Evolutionary conservation across 2,888 invertebrate species (phyloP), one percentile per base, ranked within the genome.

Genomic region (Perithous albicinctus): DNA sequence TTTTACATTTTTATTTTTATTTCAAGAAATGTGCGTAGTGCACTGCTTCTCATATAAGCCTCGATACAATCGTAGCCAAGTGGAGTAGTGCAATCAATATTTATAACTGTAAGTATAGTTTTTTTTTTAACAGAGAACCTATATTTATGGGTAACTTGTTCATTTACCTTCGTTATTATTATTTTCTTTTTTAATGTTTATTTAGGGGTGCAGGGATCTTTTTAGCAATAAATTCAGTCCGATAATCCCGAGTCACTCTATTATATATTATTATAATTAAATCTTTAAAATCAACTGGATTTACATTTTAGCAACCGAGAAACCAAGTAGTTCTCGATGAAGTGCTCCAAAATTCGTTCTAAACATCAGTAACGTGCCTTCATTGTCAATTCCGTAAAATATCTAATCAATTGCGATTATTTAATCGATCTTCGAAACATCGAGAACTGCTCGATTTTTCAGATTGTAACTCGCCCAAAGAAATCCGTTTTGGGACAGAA

Each of bases 151-250:
- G 15, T 77, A 61, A 26, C 29, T 70, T 41, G 10, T n/a, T n/a
- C n/a, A n/a, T n/a, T n/a, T n/a, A n/a, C n/a, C n/a, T n/a, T n/a
- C n/a, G n/a, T 56, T 32, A 32, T 10, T 76, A 29, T 23, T 23
- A 0, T 15, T 54, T 41, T 38, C 4, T 59, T 48, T 51, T 66
- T 3, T 1, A 70, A n/a, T 51, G 3, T 48, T 59, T 15, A 59
- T 32, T 66, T 15, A 43, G 12, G 29, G 54, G 26, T 54, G 69
- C 79, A 35, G 43, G 67, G 59, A 51, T 61, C 18, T 72, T 29
- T 51, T 41, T 61, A 67, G 51, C 67, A 51, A 67, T 74, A 43
- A 63, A 54, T 69, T 79, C 51, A 69, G 63, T 79, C 67, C 67
- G 38, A 51, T 1, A 73, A 66, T 67, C 61, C 41, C 78, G 29